Evolutionary conservation across 2,797 vertebrate genomes (phyloP), one percentile per base, ranked within the genome.

Genomic region (Mus caroli): DNA sequence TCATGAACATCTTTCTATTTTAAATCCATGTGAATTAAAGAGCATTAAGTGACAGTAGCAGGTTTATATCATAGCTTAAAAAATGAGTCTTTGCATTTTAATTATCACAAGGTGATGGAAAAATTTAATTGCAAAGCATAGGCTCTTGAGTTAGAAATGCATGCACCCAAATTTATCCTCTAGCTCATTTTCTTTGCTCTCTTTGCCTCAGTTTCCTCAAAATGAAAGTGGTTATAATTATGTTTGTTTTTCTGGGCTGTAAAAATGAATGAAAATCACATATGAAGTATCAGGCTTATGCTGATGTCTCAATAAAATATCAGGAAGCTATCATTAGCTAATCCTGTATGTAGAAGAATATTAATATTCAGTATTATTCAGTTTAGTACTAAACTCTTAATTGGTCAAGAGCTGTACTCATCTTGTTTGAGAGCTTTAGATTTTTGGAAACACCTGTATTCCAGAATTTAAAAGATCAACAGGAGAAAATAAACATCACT

Each of bases 61-160:
- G 19, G 26, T 78, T 97, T 80, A 94, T 85, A 84, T 71, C 13
- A 80, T 92, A 58, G 28, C 31, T 7, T 88, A 58, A 88, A 88
- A 69, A 46, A 3, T 43, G 76, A 85, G 69, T 56, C 11, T 73
- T 94, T 22, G 22, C 2, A 78, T 88, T 94, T 92, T 84, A 73
- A 86, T 92, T 67, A 94, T 50, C 17, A 75, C 3, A 56, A 17
- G 43, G 19, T 76, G 17, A 56, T 1, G 80, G 12, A 91, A 89
- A 92, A 64, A 43, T 82, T 78, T n/a, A 91, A 58, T 34, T 9
- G n/a, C 56, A 67, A 40, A 64, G 1, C 6, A 34, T 6, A 83
- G 37, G 10, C 0, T 52, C 12, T 40, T 5, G 22, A 54, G 34
- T 92, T 22, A 86, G 52, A 75, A 79, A 84, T 20, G 58, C 26